Evolutionary conservation across 2,797 vertebrate species (phyloP).

Genomic region (Lophius americanus): DNA sequence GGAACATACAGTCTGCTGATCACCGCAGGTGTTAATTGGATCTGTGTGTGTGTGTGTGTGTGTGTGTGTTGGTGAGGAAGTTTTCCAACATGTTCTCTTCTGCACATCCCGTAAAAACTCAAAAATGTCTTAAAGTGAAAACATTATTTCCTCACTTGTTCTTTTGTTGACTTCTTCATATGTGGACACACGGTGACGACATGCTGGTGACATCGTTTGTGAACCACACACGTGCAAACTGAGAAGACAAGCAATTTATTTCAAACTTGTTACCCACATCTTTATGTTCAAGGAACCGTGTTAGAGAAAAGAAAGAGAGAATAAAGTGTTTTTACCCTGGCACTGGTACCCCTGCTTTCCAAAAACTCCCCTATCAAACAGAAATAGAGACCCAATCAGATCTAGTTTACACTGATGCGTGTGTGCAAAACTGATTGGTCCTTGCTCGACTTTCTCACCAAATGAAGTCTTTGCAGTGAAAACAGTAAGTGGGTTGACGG

Average conservation of each 20-base stretch:
- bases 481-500: slow-evolving; percentile 96
- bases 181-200: slow-evolving; percentile 95
- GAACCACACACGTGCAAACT: slow-evolving; percentile 98
- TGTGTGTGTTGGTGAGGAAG: slow-evolving; percentile 4
- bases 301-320: slow-evolving; percentile 3
- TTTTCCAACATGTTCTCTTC: slow-evolving; percentile 6
- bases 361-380: slow-evolving; percentile 91
- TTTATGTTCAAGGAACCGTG: not conserved
- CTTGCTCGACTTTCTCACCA: slow-evolving; percentile 83
- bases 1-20: slow-evolving; percentile 52
- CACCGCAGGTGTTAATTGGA: slow-evolving; percentile 52
- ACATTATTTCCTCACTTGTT: slow-evolving; percentile 75
- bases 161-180: slow-evolving; percentile 88
- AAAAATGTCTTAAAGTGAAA: too few relatives aligned
- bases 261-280: not conserved
- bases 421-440: not conserved
- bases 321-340: slow-evolving; percentile 85
- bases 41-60: slow-evolving; percentile 11
- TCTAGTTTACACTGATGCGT: not conserved
- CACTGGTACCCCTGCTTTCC: slow-evolving; percentile 99
- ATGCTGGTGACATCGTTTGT: slow-evolving; percentile 95
- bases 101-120: slow-evolving; percentile 17
- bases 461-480: slow-evolving; percentile 97
- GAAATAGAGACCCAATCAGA: slow-evolving; percentile 51
- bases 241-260: slow-evolving; percentile 1